phyloP scores from a whole-genome alignment of 2,888 invertebrate genomes.

The Ormyrus thymus region DNA sequence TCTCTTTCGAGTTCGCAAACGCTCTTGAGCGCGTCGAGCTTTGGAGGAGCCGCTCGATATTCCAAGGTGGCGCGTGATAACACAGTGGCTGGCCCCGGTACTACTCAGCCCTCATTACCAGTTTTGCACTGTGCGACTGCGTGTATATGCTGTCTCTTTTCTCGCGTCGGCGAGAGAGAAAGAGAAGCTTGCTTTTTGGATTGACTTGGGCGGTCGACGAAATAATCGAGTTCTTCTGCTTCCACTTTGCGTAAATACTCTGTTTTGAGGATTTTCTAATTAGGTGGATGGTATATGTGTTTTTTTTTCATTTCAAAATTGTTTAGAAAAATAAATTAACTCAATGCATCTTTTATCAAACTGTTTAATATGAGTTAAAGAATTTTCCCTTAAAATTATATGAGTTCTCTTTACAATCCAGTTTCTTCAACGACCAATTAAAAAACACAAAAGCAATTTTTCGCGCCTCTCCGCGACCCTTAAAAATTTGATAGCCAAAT shows the following conservation, averaged over 20 bases:
- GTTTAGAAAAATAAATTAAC: no score
- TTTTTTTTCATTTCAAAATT: no score
- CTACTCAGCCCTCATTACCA: slow-evolving; percentile 35
- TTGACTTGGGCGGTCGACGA: background rate
- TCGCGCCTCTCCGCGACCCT: no score
- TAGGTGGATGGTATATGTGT: background rate
- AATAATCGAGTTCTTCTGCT: background rate
- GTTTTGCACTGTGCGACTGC: background rate
- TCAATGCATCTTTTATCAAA: no score
- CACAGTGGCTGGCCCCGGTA: background rate
- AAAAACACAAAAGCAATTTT: no score
- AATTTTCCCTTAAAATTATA: no score
- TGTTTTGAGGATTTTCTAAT: background rate
- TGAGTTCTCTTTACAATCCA: slow-evolving; percentile 65
- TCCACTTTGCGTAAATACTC: background rate
- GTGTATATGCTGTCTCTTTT: no score
- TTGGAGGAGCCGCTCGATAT: slow-evolving; percentile 9
- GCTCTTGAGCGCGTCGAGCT: no score
- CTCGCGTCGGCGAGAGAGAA: no score
- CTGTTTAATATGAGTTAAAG: no score
- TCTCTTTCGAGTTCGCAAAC: background rate
- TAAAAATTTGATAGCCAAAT: no score
- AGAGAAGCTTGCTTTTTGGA: no score
- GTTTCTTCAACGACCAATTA: background rate
- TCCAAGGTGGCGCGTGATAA: background rate